Base-by-base conservation (phyloP, 2,797 vertebrate species). In the Siniperca scherzeri region DNA sequence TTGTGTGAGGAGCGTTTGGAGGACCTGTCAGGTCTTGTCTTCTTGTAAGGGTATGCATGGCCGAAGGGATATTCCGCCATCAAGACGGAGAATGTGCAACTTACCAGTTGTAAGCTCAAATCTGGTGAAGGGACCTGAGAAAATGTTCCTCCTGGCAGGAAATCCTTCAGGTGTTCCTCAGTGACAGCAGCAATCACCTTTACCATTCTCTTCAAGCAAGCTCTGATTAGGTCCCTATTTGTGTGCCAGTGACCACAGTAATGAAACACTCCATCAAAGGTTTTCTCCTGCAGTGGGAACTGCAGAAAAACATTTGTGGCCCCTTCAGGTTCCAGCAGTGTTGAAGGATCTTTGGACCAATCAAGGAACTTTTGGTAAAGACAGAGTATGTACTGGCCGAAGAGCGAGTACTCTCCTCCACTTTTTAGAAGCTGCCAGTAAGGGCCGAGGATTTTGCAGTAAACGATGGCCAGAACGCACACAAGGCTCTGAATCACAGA, bases 401-500 rank as follows among this genome's bases (percentile, higher is more conserved):
- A 96, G 13, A 87, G 89, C 0, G 91, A 64, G 70, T 96, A 97
- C 66, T 96, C 93, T 1, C 88, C 94, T 9, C 79, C 90, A 36
- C 96, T 96, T 68, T 90, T 95, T 57, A 97, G 87, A 1, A 97
- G 95, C 85, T 96, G 96, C 95, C 94, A 96, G 84, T 94, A 95
- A n/a, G 96, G 96, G 2, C 96, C 96, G 1, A 97, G 81, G 9
- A 97, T 80, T 90, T 97, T 96, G 84, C 94, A 95, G 89, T 96
- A 94, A 53, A 96, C 38, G 3, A 97, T 79, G 56, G 95, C 96
- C 55, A 96, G 78, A 7, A 95, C 95, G 27, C 96, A 96, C 55
- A 95, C 92, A 0, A 96, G 85, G 62, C 91, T 93, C 87, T 96
- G 96, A 60, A 97, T 90, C 14, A 94, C 84, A 1, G 93, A 67